Evolutionary conservation across 2,113 vertebrate species (phyloP).

Genomic region (Dermatemys mawii): DNA sequence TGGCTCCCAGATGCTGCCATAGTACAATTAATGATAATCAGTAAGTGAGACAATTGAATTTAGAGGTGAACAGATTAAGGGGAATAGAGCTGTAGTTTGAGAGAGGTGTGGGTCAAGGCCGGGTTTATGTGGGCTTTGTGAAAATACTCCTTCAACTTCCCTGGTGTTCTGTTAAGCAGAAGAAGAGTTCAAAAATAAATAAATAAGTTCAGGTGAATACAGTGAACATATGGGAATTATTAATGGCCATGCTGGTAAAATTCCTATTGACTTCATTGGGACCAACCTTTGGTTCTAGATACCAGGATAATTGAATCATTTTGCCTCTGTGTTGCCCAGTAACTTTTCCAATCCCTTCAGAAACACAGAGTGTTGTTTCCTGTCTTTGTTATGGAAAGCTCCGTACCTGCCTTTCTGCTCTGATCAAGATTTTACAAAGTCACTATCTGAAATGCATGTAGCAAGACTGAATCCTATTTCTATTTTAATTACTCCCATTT

Average conservation of each 20-base stretch:
- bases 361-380: neutral
- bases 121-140: neutral
- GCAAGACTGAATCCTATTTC: neutral
- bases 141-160: neutral
- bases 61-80: neutral
- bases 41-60: neutral
- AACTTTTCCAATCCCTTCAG: neutral
- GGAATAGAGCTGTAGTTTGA: neutral
- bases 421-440: neutral
- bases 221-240: neutral
- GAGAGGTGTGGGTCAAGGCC: neutral
- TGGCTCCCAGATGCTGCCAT: neutral
- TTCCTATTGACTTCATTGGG: rapidly evolving
- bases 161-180: neutral
- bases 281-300: neutral
- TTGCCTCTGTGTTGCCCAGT: neutral
- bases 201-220: neutral
- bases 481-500: neutral
- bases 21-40: neutral
- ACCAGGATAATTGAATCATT: neutral
- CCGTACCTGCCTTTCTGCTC: neutral
- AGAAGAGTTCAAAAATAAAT: neutral
- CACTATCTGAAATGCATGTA: neutral
- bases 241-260: neutral
- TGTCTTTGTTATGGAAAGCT: neutral